Conservation (phyloP, 2,113 vertebrate species). For the Lutjanus erythropterus region DNA sequence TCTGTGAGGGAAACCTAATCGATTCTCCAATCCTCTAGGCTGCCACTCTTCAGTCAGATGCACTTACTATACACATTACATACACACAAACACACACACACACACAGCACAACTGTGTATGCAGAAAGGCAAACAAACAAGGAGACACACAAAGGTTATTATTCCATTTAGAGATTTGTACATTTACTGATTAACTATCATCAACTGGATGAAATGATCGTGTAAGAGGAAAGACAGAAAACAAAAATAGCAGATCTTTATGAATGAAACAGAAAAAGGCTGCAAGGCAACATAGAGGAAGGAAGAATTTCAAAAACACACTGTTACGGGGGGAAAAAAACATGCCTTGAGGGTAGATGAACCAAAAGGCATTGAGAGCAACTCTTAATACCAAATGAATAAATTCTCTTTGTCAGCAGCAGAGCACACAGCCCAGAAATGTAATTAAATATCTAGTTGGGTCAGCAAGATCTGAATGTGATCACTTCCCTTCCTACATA, state of each 20-base stretch:
- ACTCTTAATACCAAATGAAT: conserved; percentile 52
- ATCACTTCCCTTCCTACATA: conserved; percentile 50
- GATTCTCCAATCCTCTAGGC: conserved; percentile 67
- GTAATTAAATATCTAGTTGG: conserved; percentile 76
- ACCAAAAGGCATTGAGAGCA: conserved; percentile 19
- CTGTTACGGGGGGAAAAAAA: neutral
- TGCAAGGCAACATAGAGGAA: neutral
- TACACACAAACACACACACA: conserved; percentile 11
- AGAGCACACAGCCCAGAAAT: conserved; percentile 56
- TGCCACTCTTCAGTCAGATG: conserved; percentile 68
- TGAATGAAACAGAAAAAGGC: conserved; percentile 33
- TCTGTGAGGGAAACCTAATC: conserved; percentile 60
- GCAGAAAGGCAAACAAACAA: conserved; percentile 17
- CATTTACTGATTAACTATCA: conserved; percentile 5
- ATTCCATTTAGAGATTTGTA: conserved; percentile 18
- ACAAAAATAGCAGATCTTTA: neutral
- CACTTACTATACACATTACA: conserved; percentile 47
- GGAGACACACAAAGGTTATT: conserved; percentile 5
- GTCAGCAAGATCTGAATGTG: conserved; percentile 71
- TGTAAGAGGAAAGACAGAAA: neutral
- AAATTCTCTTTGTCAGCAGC: conserved; percentile 69
- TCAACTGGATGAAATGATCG: neutral
- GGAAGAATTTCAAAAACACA: conserved; percentile 20
- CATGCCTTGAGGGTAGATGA: conserved; percentile 9
- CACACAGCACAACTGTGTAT: neutral